These are phyloP conservation scores for Meandrusa payeni DNA, from an alignment of 2,888 invertebrate species.

Conservation along the genomic window DNA sequence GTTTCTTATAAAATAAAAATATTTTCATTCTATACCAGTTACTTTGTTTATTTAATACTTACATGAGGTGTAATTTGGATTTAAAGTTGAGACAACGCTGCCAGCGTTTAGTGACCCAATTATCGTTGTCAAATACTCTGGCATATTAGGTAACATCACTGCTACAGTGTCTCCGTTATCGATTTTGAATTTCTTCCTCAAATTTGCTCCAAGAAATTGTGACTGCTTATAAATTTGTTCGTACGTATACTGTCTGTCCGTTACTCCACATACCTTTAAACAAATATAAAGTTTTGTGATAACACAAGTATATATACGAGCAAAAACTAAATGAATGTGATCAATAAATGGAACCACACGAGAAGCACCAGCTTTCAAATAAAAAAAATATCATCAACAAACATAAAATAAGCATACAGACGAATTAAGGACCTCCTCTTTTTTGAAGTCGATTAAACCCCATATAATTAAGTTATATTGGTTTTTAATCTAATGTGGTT, in stretches of 20 bases:
- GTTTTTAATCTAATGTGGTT: no score
- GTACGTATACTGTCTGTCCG: slow-evolving; percentile 84
- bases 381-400: no score
- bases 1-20: no score
- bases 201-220: slow-evolving; percentile 80
- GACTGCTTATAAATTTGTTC: slow-evolving; percentile 81
- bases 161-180: slow-evolving; percentile 83
- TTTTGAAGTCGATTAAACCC: no score
- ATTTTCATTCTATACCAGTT: no score
- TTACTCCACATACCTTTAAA: slow-evolving; percentile 83
- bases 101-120: slow-evolving; percentile 85
- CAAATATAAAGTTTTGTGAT: slow-evolving; percentile 21
- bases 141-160: slow-evolving; percentile 85
- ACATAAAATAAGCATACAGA: no score
- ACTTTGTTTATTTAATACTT: slow-evolving; percentile 39
- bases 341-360: no score
- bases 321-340: no score
- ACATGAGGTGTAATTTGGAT: slow-evolving; percentile 85
- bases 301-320: no score
- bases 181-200: slow-evolving; percentile 82
- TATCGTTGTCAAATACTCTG: slow-evolving; percentile 83
- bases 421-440: no score
- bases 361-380: no score
- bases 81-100: slow-evolving; percentile 83
- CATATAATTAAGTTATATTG: no score